These are phyloP conservation scores for Trichonephila inaurata DNA, from an alignment of 1,140 invertebrate genomes.

Conservation along the genomic window DNA sequence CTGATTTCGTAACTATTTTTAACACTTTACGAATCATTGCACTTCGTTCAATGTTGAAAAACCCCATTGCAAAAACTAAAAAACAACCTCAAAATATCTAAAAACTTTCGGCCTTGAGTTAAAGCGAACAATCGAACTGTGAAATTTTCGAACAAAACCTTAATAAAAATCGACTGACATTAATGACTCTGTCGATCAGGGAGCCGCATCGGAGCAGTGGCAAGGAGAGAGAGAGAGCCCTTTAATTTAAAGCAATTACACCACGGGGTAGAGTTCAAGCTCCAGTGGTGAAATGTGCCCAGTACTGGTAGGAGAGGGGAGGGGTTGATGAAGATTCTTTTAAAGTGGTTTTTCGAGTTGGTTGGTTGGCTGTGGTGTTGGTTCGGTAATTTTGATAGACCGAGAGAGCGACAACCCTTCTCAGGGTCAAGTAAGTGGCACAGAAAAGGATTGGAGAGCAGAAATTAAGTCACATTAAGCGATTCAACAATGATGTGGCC, in stretches of 20 bases:
- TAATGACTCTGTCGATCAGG: constrained; percentile 4
- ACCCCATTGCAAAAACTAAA: not conserved
- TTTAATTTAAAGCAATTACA: constrained; percentile 48
- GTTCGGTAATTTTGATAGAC: constrained; percentile 17
- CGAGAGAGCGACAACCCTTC: constrained; percentile 19
- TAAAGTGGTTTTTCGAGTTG: constrained; percentile 14
- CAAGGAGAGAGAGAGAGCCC: not conserved
- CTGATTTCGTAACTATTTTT: not conserved
- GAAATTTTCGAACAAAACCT: not conserved
- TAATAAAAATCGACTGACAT: not conserved
- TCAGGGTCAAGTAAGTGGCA: constrained; percentile 12
- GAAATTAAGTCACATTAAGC: too few species aligned
- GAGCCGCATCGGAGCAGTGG: not conserved
- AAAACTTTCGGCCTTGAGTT: not conserved
- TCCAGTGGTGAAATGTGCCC: not conserved
- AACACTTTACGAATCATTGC: constrained; percentile 9
- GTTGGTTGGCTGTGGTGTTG: not conserved
- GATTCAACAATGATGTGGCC: too few species aligned
- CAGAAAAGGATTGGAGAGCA: not conserved
- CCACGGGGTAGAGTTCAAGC: constrained; percentile 38
- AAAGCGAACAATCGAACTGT: not conserved
- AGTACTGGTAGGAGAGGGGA: not conserved
- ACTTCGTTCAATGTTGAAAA: not conserved
- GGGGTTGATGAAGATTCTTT: not conserved
- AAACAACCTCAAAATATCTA: not conserved